Conservation (phyloP, 2,888 invertebrate genomes). For the Bellardia pandia region DNA sequence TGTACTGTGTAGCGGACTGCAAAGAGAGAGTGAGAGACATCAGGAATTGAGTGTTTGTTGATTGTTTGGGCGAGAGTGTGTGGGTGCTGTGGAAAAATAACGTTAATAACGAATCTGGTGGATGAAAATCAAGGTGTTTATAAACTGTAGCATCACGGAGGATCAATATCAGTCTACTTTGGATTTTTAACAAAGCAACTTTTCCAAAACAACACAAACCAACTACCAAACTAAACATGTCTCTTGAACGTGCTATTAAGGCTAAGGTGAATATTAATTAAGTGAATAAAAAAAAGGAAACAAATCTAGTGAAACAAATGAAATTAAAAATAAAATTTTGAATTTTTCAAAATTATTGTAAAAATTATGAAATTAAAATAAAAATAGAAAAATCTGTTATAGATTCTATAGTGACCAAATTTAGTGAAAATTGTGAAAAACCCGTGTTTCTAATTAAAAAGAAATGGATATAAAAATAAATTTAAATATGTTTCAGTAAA, state of each 20-base stretch:
- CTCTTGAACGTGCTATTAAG: conserved; percentile 96
- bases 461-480: background rate
- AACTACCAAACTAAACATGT: conserved; percentile 87
- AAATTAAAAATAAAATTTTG: conserved; percentile 28
- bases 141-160: conserved; percentile 80
- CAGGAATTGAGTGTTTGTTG: conserved; percentile 51
- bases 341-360: background rate
- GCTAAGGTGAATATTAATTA: conserved; percentile 89
- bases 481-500: background rate
- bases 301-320: conserved; percentile 28
- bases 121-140: conserved; percentile 78
- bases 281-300: conserved; percentile 47
- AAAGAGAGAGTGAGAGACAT: conserved; percentile 39
- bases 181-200: conserved; percentile 80
- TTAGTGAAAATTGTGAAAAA: no score
- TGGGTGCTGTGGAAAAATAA: conserved; percentile 44
- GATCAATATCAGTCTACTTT: conserved; percentile 82
- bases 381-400: background rate
- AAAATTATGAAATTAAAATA: background rate
- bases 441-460: background rate
- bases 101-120: conserved; percentile 12
- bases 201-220: conserved; percentile 73
- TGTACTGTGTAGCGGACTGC: background rate
- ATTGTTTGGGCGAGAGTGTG: background rate
- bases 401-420: background rate